These are phyloP conservation scores for Argyresthia goedartella DNA, from an alignment of 2,888 invertebrate species.

Conservation along the genomic window DNA sequence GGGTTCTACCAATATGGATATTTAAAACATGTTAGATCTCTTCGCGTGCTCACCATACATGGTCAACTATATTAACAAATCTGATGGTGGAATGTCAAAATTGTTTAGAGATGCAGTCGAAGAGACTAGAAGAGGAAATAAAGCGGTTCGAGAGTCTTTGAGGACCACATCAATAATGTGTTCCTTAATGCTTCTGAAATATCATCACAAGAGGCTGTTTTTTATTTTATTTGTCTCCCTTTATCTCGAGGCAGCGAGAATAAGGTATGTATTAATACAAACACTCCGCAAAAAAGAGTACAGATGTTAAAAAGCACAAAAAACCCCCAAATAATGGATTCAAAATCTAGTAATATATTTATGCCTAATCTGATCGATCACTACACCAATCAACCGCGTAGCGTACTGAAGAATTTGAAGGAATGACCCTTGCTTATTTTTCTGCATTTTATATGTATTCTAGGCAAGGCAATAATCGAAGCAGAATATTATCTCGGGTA, in stretches of 20 bases:
- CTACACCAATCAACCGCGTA: slow-evolving; percentile 6
- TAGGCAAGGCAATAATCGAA: too few species aligned
- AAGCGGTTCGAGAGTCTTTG: slow-evolving; percentile 15
- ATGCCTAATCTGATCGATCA: slow-evolving; percentile 6
- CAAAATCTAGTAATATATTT: slow-evolving; percentile 2
- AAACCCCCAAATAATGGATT: not conserved
- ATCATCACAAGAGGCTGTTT: slow-evolving; percentile 20
- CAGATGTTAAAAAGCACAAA: not conserved
- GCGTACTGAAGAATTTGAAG: not conserved
- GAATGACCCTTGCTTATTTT: slow-evolving; percentile 12
- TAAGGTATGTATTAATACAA: not conserved
- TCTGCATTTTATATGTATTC: slow-evolving; percentile 13
- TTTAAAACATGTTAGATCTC: slow-evolving; percentile 28
- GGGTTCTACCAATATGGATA: slow-evolving; percentile 34
- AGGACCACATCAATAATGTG: slow-evolving; percentile 6
- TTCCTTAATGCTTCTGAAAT: slow-evolving; percentile 17
- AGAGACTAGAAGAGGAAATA: slow-evolving; percentile 18
- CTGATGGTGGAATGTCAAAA: slow-evolving; percentile 10
- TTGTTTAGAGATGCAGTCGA: slow-evolving; percentile 15
- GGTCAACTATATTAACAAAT: slow-evolving; percentile 19
- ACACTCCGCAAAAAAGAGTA: not conserved
- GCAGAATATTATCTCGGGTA: too few species aligned
- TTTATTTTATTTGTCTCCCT: slow-evolving; percentile 11
- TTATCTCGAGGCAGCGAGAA: slow-evolving; percentile 1
- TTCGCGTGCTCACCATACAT: slow-evolving; percentile 28